Conservation (phyloP, 2,888 invertebrate species). For the Rhabditoides inermis region DNA sequence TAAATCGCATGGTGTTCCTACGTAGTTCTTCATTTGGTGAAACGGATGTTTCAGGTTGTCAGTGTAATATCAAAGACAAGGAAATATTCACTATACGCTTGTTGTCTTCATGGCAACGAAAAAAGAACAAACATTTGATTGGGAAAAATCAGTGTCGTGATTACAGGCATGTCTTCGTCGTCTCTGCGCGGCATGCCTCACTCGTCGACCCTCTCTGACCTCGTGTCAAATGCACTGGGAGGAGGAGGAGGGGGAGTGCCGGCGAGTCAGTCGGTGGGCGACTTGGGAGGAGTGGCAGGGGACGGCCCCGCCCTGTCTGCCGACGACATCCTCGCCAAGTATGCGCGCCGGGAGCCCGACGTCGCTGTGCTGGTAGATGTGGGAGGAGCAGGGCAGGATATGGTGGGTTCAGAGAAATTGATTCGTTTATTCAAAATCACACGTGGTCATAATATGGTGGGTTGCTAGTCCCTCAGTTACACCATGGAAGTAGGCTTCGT, state of each 20-base stretch:
- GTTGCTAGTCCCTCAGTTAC: too few relatives aligned
- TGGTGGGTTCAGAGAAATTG: background rate
- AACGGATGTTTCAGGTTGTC: background rate
- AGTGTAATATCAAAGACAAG: too few relatives aligned
- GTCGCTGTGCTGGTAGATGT: constrained; percentile 2
- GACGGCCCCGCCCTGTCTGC: constrained; percentile 59
- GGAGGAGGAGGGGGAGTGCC: background rate
- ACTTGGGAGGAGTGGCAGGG: constrained; percentile 6
- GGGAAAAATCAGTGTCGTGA: background rate
- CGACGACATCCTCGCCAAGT: constrained; percentile 89
- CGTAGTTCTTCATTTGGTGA: background rate
- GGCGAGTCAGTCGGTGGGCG: constrained; percentile 4
- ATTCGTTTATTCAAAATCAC: too few relatives aligned
- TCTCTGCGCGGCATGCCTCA: constrained; percentile 10
- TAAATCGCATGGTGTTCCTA: too few relatives aligned
- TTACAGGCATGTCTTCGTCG: constrained; percentile 4
- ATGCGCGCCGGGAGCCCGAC: constrained; percentile 53
- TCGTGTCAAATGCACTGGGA: constrained; percentile 1
- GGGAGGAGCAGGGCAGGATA: background rate
- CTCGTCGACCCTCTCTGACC: constrained; percentile 13
- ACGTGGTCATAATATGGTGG: too few relatives aligned
- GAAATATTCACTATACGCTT: too few relatives aligned
- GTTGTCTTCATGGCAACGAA: too few relatives aligned
- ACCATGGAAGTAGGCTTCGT: too few relatives aligned
- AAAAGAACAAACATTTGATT: too few relatives aligned